Evolutionary conservation across 2,888 invertebrate genomes (phyloP), one percentile per base, ranked within the genome.

Genomic region (Apodemia zela): DNA sequence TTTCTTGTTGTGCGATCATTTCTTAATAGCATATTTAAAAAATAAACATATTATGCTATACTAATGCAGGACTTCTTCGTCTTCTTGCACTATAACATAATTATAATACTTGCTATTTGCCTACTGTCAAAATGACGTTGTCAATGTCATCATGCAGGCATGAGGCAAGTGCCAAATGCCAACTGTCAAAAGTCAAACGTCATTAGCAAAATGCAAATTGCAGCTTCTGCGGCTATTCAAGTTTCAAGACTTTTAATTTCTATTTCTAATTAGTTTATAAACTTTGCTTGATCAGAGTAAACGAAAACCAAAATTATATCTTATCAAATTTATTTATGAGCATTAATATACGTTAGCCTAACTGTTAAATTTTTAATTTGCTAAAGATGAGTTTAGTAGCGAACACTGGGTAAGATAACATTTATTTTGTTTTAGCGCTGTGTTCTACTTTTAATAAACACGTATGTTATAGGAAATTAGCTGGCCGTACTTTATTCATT

Each of bases 401-500:
- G 29, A 91, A 91, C 69, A 90, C 91, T 18, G 91, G 91, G 91
- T 91, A 79, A 85, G 86, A 61, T 63, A 60, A 63, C 51, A 63
- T 21, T 59, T 45, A 60, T 57, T n/a, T 47, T 64, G 59, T 64
- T 62, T 60, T 60, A 65, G 57, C 65, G 66, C 63, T 63, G 49
- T 68, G 65, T 66, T 64, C 68, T 54, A 69, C 65, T 69, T 71
- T 70, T 67, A 66, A 71, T 66, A 66, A 60, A 21, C 59, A 63
- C 66, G 49, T 54, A 65, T 69, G 71, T 71, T 69, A 61, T 81
- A 92, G 92, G 73, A 92, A 93, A 83, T 81, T 94, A 69, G 97
- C 97, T 69, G 98, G 98, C 2, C 95, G 95, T 71, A 99, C 99
- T 2, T 88, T 98, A 63, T 98, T 99, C 77, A 97, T 99, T 70